A percentile compares a stretch with the other conserved stretches of the same genome.
Evolutionary conservation across 2,797 vertebrate genomes (phyloP).

Genomic region (Xenopus petersii): DNA sequence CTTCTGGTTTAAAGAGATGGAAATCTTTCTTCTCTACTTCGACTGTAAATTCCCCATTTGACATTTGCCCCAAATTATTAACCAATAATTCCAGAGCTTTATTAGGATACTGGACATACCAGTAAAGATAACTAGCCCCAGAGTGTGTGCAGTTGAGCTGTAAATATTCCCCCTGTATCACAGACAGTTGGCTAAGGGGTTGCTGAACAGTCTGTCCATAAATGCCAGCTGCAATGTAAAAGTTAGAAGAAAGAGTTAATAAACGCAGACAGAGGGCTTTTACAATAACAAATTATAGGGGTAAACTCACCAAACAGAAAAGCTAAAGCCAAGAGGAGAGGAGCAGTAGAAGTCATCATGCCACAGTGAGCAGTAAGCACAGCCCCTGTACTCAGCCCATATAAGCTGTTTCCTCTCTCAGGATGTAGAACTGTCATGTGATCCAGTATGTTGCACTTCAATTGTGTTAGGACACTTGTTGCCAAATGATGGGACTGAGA

Average conservation of each 20-base stretch:
- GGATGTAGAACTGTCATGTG: no score
- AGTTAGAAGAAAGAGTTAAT: not conserved
- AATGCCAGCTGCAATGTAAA: conserved; percentile 15
- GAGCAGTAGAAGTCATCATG: no score
- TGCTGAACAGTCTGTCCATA: conserved; percentile 35
- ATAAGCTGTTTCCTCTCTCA: no score
- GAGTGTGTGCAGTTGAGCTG: conserved; percentile 29
- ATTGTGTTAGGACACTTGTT: no score
- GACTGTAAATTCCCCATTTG: conserved; percentile 10
- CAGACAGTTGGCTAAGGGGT: not conserved
- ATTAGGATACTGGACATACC: conserved; percentile 47
- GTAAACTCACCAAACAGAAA: not conserved
- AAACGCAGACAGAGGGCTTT: not conserved
- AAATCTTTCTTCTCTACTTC: conserved; percentile 25
- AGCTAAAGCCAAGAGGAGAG: not conserved
- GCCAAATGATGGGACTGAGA: no score
- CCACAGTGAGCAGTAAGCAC: no score
- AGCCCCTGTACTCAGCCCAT: no score
- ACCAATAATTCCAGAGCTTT: conserved; percentile 45
- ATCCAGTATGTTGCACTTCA: no score
- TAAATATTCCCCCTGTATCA: conserved; percentile 15
- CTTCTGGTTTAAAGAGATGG: not conserved
- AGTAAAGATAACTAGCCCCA: conserved; percentile 27
- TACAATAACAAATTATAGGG: no score
- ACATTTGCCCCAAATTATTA: not conserved